These are phyloP conservation scores for Acanthococcus lagerstroemiae DNA, from an alignment of 2,888 invertebrate genomes.

Conservation along the genomic window DNA sequence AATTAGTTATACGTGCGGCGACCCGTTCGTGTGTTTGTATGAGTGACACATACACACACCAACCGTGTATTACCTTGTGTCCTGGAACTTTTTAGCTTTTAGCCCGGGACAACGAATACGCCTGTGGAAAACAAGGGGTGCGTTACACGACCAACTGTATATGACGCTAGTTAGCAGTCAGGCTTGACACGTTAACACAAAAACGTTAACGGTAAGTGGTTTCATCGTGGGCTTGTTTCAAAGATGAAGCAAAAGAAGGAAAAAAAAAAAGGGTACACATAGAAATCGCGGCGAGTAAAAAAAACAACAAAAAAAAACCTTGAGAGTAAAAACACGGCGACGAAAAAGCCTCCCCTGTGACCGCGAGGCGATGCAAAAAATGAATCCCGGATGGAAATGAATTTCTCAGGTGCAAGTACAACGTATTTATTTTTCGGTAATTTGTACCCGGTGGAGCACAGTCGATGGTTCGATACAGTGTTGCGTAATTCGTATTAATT, in stretches of 20 bases:
- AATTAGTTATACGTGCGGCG: too few species aligned
- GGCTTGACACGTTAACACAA: constrained; percentile 8
- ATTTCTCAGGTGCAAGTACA: not conserved
- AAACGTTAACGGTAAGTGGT: not conserved
- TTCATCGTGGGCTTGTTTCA: not conserved
- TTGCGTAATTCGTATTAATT: too few species aligned
- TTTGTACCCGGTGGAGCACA: too few species aligned
- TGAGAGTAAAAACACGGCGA: not conserved
- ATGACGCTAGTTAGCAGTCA: constrained; percentile 11
- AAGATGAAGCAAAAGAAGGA: not conserved
- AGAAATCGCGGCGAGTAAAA: not conserved
- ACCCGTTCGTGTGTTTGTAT: too few species aligned
- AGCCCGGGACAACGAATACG: too few species aligned
- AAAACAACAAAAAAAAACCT: not conserved
- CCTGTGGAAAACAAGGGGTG: not conserved
- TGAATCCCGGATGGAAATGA: not conserved
- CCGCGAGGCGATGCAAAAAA: not conserved
- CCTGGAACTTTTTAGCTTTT: too few species aligned
- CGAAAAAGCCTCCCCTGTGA: not conserved
- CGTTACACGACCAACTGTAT: constrained; percentile 3
- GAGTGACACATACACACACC: too few species aligned
- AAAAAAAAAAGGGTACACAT: not conserved
- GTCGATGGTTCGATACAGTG: too few species aligned
- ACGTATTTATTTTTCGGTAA: not conserved
- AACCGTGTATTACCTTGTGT: too few species aligned